Conservation (phyloP, 2,113 vertebrate genomes). For the Saimiri boliviensis region DNA sequence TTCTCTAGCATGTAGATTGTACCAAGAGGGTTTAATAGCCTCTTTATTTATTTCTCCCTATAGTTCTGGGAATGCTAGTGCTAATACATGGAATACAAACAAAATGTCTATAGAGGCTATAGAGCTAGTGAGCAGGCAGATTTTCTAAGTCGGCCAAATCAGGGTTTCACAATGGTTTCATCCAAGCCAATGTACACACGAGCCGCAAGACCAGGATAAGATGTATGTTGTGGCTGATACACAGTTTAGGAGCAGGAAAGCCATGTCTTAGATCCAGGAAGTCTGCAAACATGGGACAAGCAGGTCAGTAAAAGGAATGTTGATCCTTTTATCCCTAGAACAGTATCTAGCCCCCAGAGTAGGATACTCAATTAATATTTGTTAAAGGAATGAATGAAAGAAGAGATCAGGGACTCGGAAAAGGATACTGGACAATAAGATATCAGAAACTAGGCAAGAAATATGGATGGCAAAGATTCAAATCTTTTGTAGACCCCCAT, state of each 20-base stretch:
- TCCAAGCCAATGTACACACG: background rate
- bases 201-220: background rate
- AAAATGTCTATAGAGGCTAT: background rate
- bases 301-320: background rate
- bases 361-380: background rate
- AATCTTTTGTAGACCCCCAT: background rate
- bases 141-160: background rate
- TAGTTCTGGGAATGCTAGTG: background rate
- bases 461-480: background rate
- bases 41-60: background rate
- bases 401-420: background rate
- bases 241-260: background rate
- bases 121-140: background rate
- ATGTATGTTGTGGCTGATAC: background rate
- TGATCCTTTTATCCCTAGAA: background rate
- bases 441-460: slow-evolving; percentile 42
- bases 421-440: background rate
- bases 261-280: background rate
- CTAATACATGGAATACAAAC: background rate
- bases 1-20: slow-evolving; percentile 18
- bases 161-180: background rate
- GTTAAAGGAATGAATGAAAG: background rate
- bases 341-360: background rate
- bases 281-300: background rate
- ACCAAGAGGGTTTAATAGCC: background rate